Evolutionary conservation across 1,140 invertebrate species (phyloP).

Genomic region (Drepana arcuata): DNA sequence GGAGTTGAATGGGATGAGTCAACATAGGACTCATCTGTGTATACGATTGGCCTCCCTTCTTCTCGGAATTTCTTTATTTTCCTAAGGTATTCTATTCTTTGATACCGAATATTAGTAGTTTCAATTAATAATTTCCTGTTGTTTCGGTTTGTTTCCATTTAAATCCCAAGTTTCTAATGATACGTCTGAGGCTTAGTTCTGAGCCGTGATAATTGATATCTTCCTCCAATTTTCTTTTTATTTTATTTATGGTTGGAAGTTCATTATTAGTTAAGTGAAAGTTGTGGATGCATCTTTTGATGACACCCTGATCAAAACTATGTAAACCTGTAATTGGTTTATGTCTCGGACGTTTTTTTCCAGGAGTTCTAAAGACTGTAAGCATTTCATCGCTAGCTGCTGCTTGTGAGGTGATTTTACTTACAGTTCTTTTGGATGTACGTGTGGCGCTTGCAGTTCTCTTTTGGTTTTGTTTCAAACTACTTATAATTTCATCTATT

Average conservation of each 20-base stretch:
- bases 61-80: not conserved
- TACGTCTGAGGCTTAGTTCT: not conserved
- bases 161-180: not conserved
- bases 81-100: not conserved
- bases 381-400: not conserved
- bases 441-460: not conserved
- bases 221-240: not conserved
- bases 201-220: not conserved
- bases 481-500: too few species aligned
- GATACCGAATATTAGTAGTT: not conserved
- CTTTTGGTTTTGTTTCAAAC: too few species aligned
- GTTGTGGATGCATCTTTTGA: constrained; percentile 1
- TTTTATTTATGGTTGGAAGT: not conserved
- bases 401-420: not conserved
- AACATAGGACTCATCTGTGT: not conserved
- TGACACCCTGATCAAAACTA: not conserved
- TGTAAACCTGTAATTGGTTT: not conserved
- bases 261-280: not conserved
- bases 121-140: not conserved
- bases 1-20: not conserved
- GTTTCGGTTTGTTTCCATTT: not conserved
- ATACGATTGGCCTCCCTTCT: not conserved
- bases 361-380: not conserved
- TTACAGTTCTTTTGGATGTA: not conserved
- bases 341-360: not conserved